Conservation (phyloP, 2,113 vertebrate genomes). For the Climacteris rufus region DNA sequence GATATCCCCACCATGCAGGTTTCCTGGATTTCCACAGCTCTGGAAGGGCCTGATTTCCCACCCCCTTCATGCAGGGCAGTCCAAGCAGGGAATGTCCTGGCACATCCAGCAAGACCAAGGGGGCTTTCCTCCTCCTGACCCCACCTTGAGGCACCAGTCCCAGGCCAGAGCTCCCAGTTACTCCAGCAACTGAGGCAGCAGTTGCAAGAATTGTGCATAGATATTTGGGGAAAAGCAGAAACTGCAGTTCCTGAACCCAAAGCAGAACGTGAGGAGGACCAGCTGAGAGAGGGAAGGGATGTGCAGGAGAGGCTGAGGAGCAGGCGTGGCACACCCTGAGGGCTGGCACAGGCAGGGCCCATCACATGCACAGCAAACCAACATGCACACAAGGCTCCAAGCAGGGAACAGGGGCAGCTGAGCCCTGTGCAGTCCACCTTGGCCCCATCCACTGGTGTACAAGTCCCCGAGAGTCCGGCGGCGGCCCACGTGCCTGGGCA, state of each 20-base stretch:
- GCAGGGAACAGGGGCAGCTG: slow-evolving; percentile 40
- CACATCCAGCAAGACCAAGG: neutral
- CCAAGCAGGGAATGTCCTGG: neutral
- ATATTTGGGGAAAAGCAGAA: neutral
- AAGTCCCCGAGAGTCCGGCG: slow-evolving; percentile 97
- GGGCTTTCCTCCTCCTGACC: neutral
- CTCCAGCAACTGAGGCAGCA: neutral
- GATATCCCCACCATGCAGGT: accelerated
- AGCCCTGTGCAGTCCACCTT: slow-evolving; percentile 83
- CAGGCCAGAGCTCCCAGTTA: neutral
- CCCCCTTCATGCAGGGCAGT: neutral
- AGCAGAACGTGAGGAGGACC: neutral
- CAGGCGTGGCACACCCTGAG: neutral
- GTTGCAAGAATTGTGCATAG: neutral
- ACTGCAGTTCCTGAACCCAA: neutral
- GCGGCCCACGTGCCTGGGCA: slow-evolving; percentile 89
- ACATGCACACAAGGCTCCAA: slow-evolving; percentile 65
- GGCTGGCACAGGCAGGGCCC: neutral
- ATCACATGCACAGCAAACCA: slow-evolving; percentile 59
- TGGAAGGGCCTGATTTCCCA: neutral
- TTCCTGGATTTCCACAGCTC: neutral
- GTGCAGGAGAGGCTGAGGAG: neutral
- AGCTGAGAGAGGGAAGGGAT: neutral
- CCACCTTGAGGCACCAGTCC: neutral
- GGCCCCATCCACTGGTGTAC: slow-evolving; percentile 90